A percentile compares a stretch with the other conserved stretches of the same genome.
phyloP scores from a whole-genome alignment of 2,888 invertebrate species.

The Palloptera scutellata region DNA sequence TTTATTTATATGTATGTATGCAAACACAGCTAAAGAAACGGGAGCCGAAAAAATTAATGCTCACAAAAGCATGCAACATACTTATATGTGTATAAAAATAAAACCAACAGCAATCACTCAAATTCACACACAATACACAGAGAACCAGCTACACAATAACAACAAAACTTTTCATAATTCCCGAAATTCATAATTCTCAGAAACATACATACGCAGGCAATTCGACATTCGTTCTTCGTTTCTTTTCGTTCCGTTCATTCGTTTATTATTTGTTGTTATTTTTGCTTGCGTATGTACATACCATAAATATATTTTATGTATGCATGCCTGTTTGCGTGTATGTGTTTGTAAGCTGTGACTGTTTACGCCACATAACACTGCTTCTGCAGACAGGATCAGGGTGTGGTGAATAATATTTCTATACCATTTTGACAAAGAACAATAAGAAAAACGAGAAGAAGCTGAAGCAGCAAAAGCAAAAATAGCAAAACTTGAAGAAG shows the following conservation, averaged over 20 bases:
- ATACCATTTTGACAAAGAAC: slow-evolving; percentile 21
- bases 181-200: slow-evolving; percentile 21
- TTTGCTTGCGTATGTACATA: background rate
- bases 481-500: background rate
- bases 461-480: slow-evolving; percentile 11
- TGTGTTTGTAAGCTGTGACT: slow-evolving; percentile 32
- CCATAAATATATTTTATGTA: too few relatives aligned
- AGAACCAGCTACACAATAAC: slow-evolving; percentile 22
- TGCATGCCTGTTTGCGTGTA: slow-evolving; percentile 13
- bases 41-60: background rate
- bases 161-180: slow-evolving; percentile 21
- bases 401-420: slow-evolving; percentile 58
- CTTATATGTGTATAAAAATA: background rate
- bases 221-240: background rate
- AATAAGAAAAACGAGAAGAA: slow-evolving; percentile 8
- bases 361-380: slow-evolving; percentile 28
- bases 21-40: background rate
- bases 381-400: slow-evolving; percentile 53
- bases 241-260: slow-evolving; percentile 3
- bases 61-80: slow-evolving; percentile 28
- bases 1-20: slow-evolving; percentile 15
- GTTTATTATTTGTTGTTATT: background rate
- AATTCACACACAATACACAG: slow-evolving; percentile 14
- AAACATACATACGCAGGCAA: background rate
- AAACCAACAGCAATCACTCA: background rate